A percentile compares a stretch with the other conserved stretches of the same genome.
Conservation (phyloP, 2,888 invertebrate genomes). For the Calameuta pallipes region DNA sequence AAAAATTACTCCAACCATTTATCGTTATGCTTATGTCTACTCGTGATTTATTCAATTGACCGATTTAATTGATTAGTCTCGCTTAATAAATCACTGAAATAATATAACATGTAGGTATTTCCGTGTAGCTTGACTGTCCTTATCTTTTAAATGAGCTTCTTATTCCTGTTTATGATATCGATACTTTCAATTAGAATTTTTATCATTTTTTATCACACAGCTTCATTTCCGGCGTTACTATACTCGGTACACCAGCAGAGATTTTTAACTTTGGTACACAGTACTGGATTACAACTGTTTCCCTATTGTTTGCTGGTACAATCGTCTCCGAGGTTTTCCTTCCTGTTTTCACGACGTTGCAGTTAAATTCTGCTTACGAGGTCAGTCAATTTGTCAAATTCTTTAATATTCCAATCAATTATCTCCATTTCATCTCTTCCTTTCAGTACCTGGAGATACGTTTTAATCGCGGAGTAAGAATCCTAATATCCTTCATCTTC, state of each 20-base stretch:
- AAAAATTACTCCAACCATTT: background rate
- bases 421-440: conserved; percentile 37
- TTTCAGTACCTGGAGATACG: conserved; percentile 81
- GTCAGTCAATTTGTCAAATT: conserved; percentile 65
- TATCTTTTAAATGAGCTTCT: too few species aligned
- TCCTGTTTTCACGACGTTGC: conserved; percentile 82
- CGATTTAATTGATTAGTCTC: background rate
- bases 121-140: too few species aligned
- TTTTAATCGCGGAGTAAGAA: conserved; percentile 78
- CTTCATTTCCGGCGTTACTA: conserved; percentile 89
- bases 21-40: background rate
- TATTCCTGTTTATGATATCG: background rate
- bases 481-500: conserved; percentile 81
- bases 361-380: conserved; percentile 87
- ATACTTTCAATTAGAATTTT: background rate
- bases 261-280: conserved; percentile 88
- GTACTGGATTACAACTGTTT: conserved; percentile 81
- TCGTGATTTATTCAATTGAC: background rate
- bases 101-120: background rate
- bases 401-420: background rate
- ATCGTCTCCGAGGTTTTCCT: conserved; percentile 78
- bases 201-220: conserved; percentile 64
- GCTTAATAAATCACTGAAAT: background rate
- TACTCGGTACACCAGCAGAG: conserved; percentile 88
- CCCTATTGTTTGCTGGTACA: conserved; percentile 76